These are phyloP conservation scores for Eledone cirrhosa DNA, from an alignment of 2,888 invertebrate genomes.

Conservation along the genomic window DNA sequence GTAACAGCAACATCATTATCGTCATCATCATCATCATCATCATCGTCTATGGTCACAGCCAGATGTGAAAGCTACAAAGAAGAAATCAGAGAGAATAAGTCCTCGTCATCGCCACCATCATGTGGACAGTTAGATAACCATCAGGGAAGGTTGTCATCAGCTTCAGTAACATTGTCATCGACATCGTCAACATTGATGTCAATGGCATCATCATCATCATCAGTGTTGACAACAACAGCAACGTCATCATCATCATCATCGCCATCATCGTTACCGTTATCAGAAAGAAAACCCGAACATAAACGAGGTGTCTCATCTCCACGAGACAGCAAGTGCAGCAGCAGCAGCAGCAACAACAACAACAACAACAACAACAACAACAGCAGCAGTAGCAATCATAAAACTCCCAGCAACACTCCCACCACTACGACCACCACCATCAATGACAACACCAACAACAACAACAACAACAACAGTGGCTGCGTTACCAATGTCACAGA, in stretches of 20 bases:
- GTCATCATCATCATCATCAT: neutral
- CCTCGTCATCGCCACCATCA: too few relatives aligned
- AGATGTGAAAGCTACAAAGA: constrained; percentile 12
- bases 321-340: neutral
- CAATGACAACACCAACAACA: neutral
- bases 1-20: neutral
- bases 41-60: neutral
- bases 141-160: neutral
- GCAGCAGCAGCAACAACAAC: neutral
- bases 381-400: neutral
- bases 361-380: neutral
- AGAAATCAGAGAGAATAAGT: neutral
- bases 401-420: neutral
- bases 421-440: neutral
- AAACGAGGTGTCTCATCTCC: neutral
- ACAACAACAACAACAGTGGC: too few relatives aligned
- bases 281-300: neutral
- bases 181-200: neutral
- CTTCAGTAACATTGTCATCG: neutral
- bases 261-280: neutral
- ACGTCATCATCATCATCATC: neutral
- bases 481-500: too few relatives aligned
- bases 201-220: neutral
- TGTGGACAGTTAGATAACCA: too few relatives aligned
- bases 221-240: neutral